Base-by-base conservation (phyloP, 2,113 vertebrate species). In the Chauna torquata region DNA sequence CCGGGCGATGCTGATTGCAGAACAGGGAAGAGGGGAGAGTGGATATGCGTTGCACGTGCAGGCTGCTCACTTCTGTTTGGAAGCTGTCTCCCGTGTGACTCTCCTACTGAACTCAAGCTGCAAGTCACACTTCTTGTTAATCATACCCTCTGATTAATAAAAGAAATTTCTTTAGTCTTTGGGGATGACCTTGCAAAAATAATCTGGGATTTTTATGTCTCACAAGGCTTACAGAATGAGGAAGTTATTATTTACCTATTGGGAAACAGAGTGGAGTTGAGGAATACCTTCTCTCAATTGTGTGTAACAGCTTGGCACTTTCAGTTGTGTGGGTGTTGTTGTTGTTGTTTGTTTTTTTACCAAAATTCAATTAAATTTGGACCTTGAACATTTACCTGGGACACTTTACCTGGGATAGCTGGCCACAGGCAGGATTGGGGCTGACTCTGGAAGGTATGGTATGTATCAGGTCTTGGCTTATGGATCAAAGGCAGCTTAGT, bases 41-140 rank as follows among this genome's bases (percentile, higher is more conserved):
- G 0, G 49, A 66, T 30, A 18, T 58, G 78, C 82, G 1, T 24
- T 9, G 52, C n/a, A 12, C 0, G 0, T 34, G n/a, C 38, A 30
- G 14, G 30, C 66, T 88, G 54, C 44, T 68, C 42, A 30, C 55
- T 38, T 44, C 75, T 80, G 9, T 65, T 80, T 80, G 74, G 85
- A 76, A 87, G 17, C 77, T 68, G 50, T 44, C 10, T 78, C 87
- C 50, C 17, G 0, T 24, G 36, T 62, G 64, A 38, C 42, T 44
- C 34, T 85, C 9, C 0, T 1, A 1, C 75, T 76, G 87, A 90
- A 64, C 28, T 78, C 28, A n/a, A 57, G 52, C 72, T 86, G 50
- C 66, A 57, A 0, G 62, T 66, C 4, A 2, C 1, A 3, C 58
- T 76, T 54, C 92, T 86, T 70, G 23, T 81, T 68, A 65, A 66